Evolutionary conservation across 2,113 vertebrate genomes (phyloP).

Genomic region (Podocnemis expansa): DNA sequence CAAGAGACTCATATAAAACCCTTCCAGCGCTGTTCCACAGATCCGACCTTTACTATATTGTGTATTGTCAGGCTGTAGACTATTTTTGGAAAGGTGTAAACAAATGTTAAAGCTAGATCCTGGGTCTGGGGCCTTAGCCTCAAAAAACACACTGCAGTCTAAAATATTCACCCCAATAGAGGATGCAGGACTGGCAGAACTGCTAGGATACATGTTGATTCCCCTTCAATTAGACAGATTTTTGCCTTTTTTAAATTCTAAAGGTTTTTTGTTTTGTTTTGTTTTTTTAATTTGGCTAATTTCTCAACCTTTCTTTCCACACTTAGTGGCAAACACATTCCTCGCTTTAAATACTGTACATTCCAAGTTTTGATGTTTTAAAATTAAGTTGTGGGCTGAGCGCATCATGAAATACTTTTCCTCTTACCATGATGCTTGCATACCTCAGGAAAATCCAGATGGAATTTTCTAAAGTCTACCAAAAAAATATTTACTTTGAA

Average conservation of each 20-base stretch:
- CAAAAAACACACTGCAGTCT: neutral
- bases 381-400: neutral
- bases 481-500: constrained; percentile 31
- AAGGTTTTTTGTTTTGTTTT: neutral
- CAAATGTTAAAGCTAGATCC: neutral
- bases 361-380: constrained; percentile 27
- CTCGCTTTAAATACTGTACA: constrained; percentile 4
- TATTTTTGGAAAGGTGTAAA: neutral
- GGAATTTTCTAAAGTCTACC: constrained; percentile 32
- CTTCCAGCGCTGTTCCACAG: neutral
- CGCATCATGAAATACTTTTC: neutral
- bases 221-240: neutral
- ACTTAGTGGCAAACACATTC: neutral
- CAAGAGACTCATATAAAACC: neutral
- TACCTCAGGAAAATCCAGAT: neutral
- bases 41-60: neutral
- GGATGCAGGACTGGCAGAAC: neutral
- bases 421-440: neutral
- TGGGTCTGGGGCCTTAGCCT: neutral
- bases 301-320: neutral
- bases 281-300: neutral
- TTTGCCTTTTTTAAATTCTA: neutral
- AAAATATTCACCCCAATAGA: neutral
- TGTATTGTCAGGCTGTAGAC: neutral
- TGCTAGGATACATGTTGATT: neutral